phyloP scores from a whole-genome alignment of 2,888 invertebrate species.

The Plagodis dolabraria region DNA sequence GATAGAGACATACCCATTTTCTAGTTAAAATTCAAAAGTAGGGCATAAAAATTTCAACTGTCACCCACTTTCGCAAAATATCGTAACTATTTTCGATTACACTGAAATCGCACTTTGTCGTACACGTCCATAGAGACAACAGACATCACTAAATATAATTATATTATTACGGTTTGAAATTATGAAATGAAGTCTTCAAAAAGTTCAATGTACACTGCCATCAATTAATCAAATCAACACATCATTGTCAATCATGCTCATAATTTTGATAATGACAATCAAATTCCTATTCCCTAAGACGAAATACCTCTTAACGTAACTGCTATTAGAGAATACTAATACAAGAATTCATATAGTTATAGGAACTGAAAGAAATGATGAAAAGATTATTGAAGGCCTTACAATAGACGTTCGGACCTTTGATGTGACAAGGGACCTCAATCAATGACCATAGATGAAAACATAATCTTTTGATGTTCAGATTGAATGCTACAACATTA shows the following conservation, averaged over 20 bases:
- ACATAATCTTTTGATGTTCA: conserved; percentile 66
- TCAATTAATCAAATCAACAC: conserved; percentile 25
- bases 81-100: too few relatives aligned
- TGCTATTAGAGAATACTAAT: conserved; percentile 25
- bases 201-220: conserved; percentile 4
- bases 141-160: too few relatives aligned
- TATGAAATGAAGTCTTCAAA: background rate
- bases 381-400: conserved; percentile 66
- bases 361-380: conserved; percentile 57
- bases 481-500: conserved; percentile 24
- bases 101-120: too few relatives aligned
- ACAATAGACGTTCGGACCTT: conserved; percentile 70
- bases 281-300: conserved; percentile 17
- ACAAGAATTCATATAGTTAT: conserved; percentile 14
- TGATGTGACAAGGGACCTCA: conserved; percentile 79
- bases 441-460: conserved; percentile 73
- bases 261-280: conserved; percentile 19
- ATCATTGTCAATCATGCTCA: conserved; percentile 24
- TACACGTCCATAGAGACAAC: too few relatives aligned
- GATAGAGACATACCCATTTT: too few relatives aligned
- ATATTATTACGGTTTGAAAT: background rate
- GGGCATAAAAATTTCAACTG: too few relatives aligned
- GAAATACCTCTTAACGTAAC: conserved; percentile 25
- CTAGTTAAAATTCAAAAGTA: too few relatives aligned
- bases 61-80: too few relatives aligned